Base-by-base conservation (phyloP, 2,797 vertebrate species). In the Myotis myotis region DNA sequence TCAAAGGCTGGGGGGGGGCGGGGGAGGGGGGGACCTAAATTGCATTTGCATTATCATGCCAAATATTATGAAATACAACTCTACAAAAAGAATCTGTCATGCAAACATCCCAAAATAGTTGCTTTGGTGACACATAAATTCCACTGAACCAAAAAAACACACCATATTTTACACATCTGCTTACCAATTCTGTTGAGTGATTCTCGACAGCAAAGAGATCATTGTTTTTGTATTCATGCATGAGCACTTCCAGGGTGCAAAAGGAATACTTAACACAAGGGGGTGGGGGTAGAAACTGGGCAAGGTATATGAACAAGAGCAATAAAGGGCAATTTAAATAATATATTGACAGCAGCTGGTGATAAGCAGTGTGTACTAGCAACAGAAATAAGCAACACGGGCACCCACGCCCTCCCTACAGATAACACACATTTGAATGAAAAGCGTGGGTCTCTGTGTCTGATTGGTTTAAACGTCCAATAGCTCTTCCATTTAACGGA, bases 291-390 rank as follows among this genome's bases (percentile, higher is more conserved):
- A 25, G 70, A 66, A 82, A 55, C 23, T 2, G 19, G 78, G 28
- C 68, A 55, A 70, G 36, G 55, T 66, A 9, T 51, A 9, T 66
- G 71, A 86, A 57, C 9, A 11, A 64, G 30, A 82, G 49, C n/a
- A 60, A 81, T 74, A 81, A 62, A 88, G 36, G 70, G 68, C n/a
- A 80, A 94, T 83, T 89, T 93, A 94, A 97, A 95, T 94, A 94
- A 91, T 94, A 96, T 93, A 96, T 17, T 75, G 64, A 64, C 44
- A 66, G 64, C 79, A 94, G 82, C 49, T 75, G 93, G 66, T 53
- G 78, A 91, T 4, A 64, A 64, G 70, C 33, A 3, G 80, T 3
- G 4, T 0, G 17, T 2, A 62, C 72, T n/a, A 51, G 55, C 83
- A 49, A 78, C 49, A 55, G 76, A 85, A 75, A 83, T 64, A 30